Conservation (phyloP, 2,113 vertebrate genomes). For the Falcunculus frontatus region DNA sequence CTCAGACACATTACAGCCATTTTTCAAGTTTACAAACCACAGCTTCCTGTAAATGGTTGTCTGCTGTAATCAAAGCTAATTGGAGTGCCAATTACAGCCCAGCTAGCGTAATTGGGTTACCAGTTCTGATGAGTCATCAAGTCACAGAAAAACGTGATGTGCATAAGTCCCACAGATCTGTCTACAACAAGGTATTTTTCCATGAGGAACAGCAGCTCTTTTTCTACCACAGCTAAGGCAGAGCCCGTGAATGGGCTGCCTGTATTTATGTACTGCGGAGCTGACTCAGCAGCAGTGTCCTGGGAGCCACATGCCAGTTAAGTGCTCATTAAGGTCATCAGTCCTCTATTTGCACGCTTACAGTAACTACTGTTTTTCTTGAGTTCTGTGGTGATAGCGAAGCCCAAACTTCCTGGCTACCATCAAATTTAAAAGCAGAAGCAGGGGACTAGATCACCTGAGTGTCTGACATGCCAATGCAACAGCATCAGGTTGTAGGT, state of each 20-base stretch:
- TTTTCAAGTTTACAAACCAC: constrained; percentile 30
- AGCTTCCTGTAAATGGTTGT: background rate
- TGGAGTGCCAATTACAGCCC: constrained; percentile 48
- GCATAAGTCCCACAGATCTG: background rate
- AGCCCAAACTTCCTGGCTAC: background rate
- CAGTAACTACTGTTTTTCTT: background rate
- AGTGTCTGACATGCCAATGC: background rate
- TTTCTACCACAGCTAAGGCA: background rate
- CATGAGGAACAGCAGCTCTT: background rate
- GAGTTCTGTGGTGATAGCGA: background rate
- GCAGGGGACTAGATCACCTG: background rate
- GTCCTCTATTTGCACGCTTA: background rate
- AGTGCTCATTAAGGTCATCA: background rate
- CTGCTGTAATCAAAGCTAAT: constrained; percentile 53
- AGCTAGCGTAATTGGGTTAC: constrained; percentile 15
- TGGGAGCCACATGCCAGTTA: background rate
- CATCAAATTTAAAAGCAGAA: background rate
- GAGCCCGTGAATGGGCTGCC: background rate
- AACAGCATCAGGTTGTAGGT: background rate
- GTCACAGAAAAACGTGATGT: background rate
- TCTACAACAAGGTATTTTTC: background rate
- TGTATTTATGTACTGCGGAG: background rate
- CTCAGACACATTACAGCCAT: constrained; percentile 3
- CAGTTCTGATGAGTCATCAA: constrained; percentile 38
- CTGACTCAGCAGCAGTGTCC: constrained; percentile 6